Evolutionary conservation across 2,113 vertebrate genomes (phyloP), one percentile per base, ranked within the genome.

Genomic region (Tyto alba): DNA sequence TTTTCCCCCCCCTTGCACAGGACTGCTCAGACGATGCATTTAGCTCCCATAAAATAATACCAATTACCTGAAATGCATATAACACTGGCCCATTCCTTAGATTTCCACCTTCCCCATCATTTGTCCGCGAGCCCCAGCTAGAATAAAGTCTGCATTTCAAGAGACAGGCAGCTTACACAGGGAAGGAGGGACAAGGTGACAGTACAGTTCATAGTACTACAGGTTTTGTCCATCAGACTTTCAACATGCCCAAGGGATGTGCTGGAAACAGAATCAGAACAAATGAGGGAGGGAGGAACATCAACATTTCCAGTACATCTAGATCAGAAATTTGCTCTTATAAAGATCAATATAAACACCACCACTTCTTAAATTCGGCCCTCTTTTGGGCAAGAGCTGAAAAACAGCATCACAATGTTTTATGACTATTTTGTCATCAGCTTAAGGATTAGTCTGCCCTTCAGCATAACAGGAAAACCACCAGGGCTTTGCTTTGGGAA

Each of bases 161-260:
- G 50, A 69, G 82, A 29, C 14, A 36, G 38, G 18, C 17, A 59
- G 45, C 6, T 79, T 43, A 36, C 22, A 20, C 4, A 7, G 26
- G 30, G 43, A 53, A 48, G 26, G 59, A 79, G 40, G 30, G 30
- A 43, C 0, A 2, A 69, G 32, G 23, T 0, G 0, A 25, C 1
- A 40, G 34, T 14, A 30, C 23, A 34, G 17, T 26, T 82, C 32
- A 13, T 34, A 12, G 13, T 48, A 17, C n/a, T 43, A 1, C 32
- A 43, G 34, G 22, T 72, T 83, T 66, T 83, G 30, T 12, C 41
- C 29, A 36, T 47, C 56, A 63, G 13, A 50, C 45, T 29, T 83
- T 71, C 0, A 0, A n/a, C 20, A 8, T 10, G 22, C 29, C n/a
- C 43, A 27, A 20, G 38, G 34, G 20, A 34, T 2, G 2, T 50